A percentile compares a stretch with the other conserved stretches of the same genome.
These are phyloP conservation scores for Microplitis manilae DNA, from an alignment of 2,888 invertebrate genomes.

Conservation along the genomic window DNA sequence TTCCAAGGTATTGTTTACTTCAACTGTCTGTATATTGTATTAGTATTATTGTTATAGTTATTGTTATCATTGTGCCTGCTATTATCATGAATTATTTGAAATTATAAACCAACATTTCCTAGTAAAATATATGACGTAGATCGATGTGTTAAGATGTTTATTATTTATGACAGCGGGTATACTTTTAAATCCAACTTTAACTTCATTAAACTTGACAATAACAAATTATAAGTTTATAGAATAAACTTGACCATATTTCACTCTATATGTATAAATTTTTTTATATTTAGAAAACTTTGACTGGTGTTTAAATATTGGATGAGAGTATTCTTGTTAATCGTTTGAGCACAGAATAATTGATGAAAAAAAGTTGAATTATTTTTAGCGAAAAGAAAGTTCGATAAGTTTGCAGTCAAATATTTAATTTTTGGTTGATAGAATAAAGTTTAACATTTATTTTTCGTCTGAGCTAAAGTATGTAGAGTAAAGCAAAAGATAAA, in stretches of 20 bases:
- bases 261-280: not conserved
- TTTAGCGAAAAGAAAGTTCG: no score
- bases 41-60: not conserved
- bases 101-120: no score
- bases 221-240: not conserved
- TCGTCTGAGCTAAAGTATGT: no score
- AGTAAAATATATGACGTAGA: not conserved
- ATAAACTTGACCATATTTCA: not conserved
- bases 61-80: not conserved
- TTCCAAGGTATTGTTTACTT: slow-evolving; percentile 82
- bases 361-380: no score
- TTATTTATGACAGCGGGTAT: not conserved
- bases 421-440: no score
- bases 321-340: no score
- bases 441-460: no score
- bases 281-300: not conserved
- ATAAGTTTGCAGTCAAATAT: no score
- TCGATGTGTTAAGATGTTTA: not conserved
- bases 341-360: no score
- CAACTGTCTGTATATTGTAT: not conserved
- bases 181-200: not conserved
- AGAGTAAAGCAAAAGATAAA: not conserved
- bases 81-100: no score
- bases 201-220: not conserved
- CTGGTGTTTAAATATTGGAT: no score